Base-by-base conservation (phyloP, 2,113 vertebrate species). In the Pteruthius melanotis region DNA sequence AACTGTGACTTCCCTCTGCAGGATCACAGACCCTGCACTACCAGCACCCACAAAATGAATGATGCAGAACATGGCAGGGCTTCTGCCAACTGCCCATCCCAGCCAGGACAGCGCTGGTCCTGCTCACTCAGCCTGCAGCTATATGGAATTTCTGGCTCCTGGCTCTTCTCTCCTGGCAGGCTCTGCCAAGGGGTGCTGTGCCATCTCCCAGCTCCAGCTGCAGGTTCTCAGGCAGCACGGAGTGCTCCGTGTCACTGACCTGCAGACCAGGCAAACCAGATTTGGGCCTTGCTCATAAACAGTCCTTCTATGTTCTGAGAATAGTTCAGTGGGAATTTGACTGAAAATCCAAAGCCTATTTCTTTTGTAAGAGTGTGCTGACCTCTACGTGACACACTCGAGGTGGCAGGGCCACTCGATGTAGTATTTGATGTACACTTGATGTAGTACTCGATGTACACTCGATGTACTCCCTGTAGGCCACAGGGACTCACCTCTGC, bases 31-130 rank as follows among this genome's bases (percentile, higher is more conserved):
- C 33, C 40, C 39, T 69, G 53, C 21, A 31, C 9, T 23, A 53
- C 49, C 3, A 1, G n/a, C 37, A 76, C 40, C 18, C 37, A 69
- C 9, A 52, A 71, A 47, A 56, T 4, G 11, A 76, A 45, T 1
- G 12, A 76, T 50, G 39, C 28, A 66, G 30, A 80, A 49, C 26
- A 50, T 4, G 24, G 33, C n/a, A 65, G 1, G 0, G 45, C 11
- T 60, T 74, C 65, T 71, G 65, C 56, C 15, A 80, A 63, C 50
- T 11, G 54, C 31, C 49, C 11, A 47, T 44, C 35, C 37, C 66
- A 85, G 84, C n/a, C 6, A 7, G 2, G 5, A 47, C 53, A 65
- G 37, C 0, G 0, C 45, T 42, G 44, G 63, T 60, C 63, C 91
- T 80, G 64, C 81, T 60, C 52, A 28, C 15, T 39, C 37, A 87